Evolutionary conservation across 2,797 vertebrate genomes (phyloP).

Genomic region (Acanthopagrus latus): DNA sequence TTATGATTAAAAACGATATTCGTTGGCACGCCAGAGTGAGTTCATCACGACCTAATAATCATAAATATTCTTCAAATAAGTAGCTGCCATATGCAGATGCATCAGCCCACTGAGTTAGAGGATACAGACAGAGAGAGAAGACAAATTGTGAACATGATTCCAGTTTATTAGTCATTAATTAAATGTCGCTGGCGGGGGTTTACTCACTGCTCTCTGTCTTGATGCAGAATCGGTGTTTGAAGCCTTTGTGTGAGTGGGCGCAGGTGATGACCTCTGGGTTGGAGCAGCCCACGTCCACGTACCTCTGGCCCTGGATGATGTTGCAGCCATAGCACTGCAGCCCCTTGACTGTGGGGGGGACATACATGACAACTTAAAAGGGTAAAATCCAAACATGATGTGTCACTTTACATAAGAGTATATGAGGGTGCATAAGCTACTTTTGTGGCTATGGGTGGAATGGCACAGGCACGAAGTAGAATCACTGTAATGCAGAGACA

Average conservation of each 20-base stretch:
- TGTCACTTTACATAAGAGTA: not conserved
- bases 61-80: slow-evolving; percentile 53
- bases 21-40: slow-evolving; percentile 49
- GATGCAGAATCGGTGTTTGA: slow-evolving; percentile 90
- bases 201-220: slow-evolving; percentile 89
- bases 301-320: slow-evolving; percentile 89
- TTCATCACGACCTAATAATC: slow-evolving; percentile 58
- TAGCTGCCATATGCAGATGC: slow-evolving; percentile 9
- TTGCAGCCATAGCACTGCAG: slow-evolving; percentile 96
- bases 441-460: not conserved
- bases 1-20: slow-evolving; percentile 71
- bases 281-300: slow-evolving; percentile 91
- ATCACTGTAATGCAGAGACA: not conserved
- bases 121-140: slow-evolving; percentile 13
- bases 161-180: not conserved
- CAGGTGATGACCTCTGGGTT: slow-evolving; percentile 93
- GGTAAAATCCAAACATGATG: not conserved
- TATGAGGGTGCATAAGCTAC: not conserved
- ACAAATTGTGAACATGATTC: not conserved
- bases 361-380: slow-evolving; percentile 21
- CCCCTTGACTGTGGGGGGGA: slow-evolving; percentile 79
- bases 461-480: not conserved
- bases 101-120: slow-evolving; percentile 26
- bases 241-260: slow-evolving; percentile 88
- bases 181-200: not conserved